Conservation (phyloP, 2,113 vertebrate species). For the Ctenomys sociabilis region DNA sequence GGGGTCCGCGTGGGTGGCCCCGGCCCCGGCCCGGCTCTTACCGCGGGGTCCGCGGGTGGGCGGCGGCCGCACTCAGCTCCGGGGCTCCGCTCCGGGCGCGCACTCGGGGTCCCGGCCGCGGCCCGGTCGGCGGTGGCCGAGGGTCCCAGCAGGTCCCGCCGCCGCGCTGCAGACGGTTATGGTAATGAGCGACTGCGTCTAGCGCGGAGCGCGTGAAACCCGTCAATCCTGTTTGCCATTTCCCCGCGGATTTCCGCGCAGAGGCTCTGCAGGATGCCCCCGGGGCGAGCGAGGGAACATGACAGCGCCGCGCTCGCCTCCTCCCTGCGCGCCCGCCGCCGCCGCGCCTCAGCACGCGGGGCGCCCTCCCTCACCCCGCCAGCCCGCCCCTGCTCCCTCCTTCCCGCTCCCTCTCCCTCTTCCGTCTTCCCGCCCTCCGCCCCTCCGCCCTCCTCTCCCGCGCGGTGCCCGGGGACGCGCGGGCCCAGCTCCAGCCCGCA, state of each 20-base stretch:
- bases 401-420: constrained; percentile 43
- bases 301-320: constrained; percentile 71
- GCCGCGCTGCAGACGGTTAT: constrained; percentile 77
- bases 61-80: constrained; percentile 69
- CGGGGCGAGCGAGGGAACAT: constrained; percentile 77
- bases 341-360: constrained; percentile 66
- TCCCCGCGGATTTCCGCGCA: constrained; percentile 79
- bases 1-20: not conserved
- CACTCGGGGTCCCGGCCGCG: constrained; percentile 47
- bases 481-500: constrained; percentile 72
- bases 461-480: constrained; percentile 73
- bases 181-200: constrained; percentile 79
- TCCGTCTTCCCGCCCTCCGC: constrained; percentile 29
- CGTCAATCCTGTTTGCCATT: constrained; percentile 83
- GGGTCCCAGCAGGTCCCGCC: constrained; percentile 75
- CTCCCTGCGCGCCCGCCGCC: constrained; percentile 59
- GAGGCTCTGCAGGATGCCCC: constrained; percentile 79
- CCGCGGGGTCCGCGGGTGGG: constrained; percentile 66
- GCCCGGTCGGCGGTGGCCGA: constrained; percentile 58
- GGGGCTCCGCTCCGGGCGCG: constrained; percentile 59
- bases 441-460: constrained; percentile 14
- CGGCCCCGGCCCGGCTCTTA: constrained; percentile 63
- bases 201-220: constrained; percentile 79
- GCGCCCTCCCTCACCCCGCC: constrained; percentile 72
- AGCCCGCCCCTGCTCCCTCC: constrained; percentile 61